phyloP scores from a whole-genome alignment of 2,888 invertebrate species.

The Malachius bipustulatus region DNA sequence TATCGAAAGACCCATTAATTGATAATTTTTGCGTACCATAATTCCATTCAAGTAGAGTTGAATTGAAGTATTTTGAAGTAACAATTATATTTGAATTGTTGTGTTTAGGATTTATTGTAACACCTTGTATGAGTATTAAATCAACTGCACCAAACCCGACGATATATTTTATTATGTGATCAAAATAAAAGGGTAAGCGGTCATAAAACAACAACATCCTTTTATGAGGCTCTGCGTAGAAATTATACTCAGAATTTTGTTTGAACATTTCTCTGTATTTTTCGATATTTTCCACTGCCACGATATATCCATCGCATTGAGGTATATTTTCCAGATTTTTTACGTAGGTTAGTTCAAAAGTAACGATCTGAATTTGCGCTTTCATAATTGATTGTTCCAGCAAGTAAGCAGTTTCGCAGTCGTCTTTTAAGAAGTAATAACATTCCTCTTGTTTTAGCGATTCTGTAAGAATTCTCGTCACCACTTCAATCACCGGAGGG shows the following conservation, averaged over 20 bases:
- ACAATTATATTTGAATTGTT: not conserved
- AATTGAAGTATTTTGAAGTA: not conserved
- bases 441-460: not conserved
- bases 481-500: no score
- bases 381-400: not conserved
- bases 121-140: not conserved
- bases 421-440: not conserved
- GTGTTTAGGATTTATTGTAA: not conserved
- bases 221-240: not conserved
- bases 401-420: not conserved
- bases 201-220: not conserved
- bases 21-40: no score
- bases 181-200: no score
- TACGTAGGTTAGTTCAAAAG: not conserved
- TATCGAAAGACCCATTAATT: no score
- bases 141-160: no score
- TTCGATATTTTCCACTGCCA: not conserved
- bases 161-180: no score
- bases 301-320: slow-evolving; percentile 1
- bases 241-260: not conserved
- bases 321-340: not conserved
- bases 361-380: not conserved
- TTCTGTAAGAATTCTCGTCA: no score
- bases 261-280: not conserved
- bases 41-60: not conserved